These are phyloP conservation scores for Eupithecia insigniata DNA, from an alignment of 2,888 invertebrate genomes.

Conservation along the genomic window DNA sequence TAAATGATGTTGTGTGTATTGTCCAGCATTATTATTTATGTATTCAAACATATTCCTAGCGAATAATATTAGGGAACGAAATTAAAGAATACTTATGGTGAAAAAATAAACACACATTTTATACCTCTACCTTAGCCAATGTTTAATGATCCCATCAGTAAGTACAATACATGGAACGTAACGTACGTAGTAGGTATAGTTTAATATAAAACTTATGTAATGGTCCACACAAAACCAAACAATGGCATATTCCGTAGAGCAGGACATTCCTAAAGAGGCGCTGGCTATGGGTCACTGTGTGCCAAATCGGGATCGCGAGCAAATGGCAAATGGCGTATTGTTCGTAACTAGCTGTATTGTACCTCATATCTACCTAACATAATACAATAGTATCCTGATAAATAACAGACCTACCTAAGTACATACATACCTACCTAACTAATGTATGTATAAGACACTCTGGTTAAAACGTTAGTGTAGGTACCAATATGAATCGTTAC, in stretches of 20 bases:
- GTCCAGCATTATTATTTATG: no score
- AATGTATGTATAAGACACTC: no score
- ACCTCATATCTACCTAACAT: background rate
- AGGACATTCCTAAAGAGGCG: slow-evolving; percentile 21
- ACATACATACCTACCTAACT: no score
- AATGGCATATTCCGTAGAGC: slow-evolving; percentile 21
- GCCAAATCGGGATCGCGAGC: slow-evolving; percentile 20
- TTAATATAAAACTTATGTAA: background rate
- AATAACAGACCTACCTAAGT: no score
- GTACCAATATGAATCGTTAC: no score
- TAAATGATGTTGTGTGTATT: no score
- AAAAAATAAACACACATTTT: background rate
- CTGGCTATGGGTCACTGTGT: slow-evolving; percentile 30
- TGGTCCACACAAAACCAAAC: slow-evolving; percentile 15
- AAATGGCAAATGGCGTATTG: slow-evolving; percentile 42
- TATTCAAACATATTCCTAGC: no score
- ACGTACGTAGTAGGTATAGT: background rate
- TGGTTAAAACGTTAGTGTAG: no score
- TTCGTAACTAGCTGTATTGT: slow-evolving; percentile 12
- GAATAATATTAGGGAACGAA: no score
- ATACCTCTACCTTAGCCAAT: background rate
- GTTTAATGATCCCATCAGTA: no score
- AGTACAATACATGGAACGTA: background rate
- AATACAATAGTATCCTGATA: background rate
- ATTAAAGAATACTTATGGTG: background rate